Base-by-base conservation (phyloP, 2,888 invertebrate species). In the Amphimallon solstitiale region DNA sequence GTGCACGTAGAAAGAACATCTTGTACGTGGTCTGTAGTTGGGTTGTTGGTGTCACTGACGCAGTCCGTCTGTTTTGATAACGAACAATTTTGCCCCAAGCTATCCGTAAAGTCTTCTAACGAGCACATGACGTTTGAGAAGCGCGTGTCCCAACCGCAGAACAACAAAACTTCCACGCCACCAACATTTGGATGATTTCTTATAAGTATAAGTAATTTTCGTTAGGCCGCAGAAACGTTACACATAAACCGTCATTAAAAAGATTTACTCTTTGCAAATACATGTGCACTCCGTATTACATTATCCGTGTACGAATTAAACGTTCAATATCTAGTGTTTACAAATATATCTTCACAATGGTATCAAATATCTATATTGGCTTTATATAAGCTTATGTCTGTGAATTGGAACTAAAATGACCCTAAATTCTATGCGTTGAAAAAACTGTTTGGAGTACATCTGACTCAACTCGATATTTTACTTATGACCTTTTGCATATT, bases 11-110 rank as follows among this genome's bases (percentile, higher is more conserved):
- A 66, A 14, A 23, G 38, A 66, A 66, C 60, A 66, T 65, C 63
- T 65, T 66, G 68, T 64, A 61, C 48, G 29, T 59, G 56, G 43
- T 59, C 43, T 40, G 37, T 21, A 43, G 29, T 14, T 29, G 62
- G 67, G n/a, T n/a, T n/a, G n/a, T n/a, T n/a, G n/a, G 67, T 71
- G 69, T 70, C 70, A 67, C 67, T 65, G 68, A 66, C 69, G 68
- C 56, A 69, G 61, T 67, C 69, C 68, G 71, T 69, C 69, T 72
- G 72, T 68, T 29, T 64, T 70, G 65, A 68, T 66, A 59, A 46
- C 61, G 52, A 63, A 65, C 65, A 51, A 64, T 52, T 64, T 35
- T 34, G 56, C 64, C 64, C 46, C 43, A 14, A 54, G 64, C 54
- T 34, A 14, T 34, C 56, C 37, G 5, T 46, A 46, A 52, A 29